Base-by-base conservation (phyloP, 1,140 invertebrate genomes). In the Drosophila pseudoobscura region DNA sequence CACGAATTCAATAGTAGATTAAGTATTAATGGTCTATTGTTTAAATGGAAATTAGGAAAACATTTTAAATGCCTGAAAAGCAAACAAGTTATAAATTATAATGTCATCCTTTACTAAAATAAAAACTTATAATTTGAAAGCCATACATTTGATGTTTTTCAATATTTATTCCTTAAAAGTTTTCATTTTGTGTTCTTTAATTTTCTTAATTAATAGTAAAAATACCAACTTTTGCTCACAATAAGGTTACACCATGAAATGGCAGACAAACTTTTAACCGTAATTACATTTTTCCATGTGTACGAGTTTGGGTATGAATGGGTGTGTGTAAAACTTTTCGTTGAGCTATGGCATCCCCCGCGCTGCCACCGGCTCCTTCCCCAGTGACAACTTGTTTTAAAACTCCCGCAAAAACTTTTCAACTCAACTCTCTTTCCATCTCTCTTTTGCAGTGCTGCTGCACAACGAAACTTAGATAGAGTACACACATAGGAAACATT, bases 361-460 rank as follows among this genome's bases (percentile, higher is more conserved):
- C 43, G 3, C 26, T 8, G 0, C 2, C 8, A 3, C 7, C 11
- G 7, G n/a, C 4, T 53, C 43, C 4, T 5, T 41, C 22, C 17
- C n/a, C 13, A 35, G 1, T 20, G 29, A 22, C 43, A 54, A 52
- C 57, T 69, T 59, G 39, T 57, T 13, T 43, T 56, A 9, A 77
- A 63, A 57, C 43, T 50, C 52, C 39, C n/a, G 0, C 22, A 75
- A 39, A 39, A 39, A 75, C 53, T 68, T 69, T 49, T 65, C 11
- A 39, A 39, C 35, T 39, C 35, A 39, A 39, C 35, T 39, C 20
- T 56, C 24, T 17, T 29, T 80, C 8, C 17, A 6, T 47, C 13
- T 43, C 26, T 60, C 41, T 17, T 39, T 80, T 78, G 57, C 78
- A 80, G 78, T 68, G 74, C 66, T 63, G 61, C 68, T 63, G 60